Base-by-base conservation (phyloP, 2,113 vertebrate species). In the Oryctolagus cuniculus region DNA sequence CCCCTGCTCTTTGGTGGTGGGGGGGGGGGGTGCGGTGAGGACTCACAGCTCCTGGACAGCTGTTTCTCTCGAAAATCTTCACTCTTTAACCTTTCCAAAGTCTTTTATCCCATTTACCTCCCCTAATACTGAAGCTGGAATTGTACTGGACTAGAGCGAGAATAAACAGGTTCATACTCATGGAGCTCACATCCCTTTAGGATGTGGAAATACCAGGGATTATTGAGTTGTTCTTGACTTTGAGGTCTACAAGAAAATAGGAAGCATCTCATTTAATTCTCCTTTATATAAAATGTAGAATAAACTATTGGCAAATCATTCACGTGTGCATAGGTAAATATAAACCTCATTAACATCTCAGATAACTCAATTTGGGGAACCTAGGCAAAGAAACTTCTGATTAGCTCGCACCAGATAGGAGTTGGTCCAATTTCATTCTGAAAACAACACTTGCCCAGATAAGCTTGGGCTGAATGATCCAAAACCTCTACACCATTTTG, bases 291-390 rank as follows among this genome's bases (percentile, higher is more conserved):
- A 90, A 87, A 29, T 72, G 36, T 34, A 81, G 78, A 77, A 44
- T 9, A 64, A 74, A 61, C 69, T 51, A 44, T 74, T 17, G 1
- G 51, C 61, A 10, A 5, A 25, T 82, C 61, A 38, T 27, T 24
- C 77, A 21, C 7, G n/a, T 66, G 22, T 27, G 38, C 34, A 25
- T 5, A 0, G 29, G 10, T 80, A n/a, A 21, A 10, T 66, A 27
- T 24, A 72, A 93, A 29, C 21, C 80, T 70, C 8, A 36, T 36
- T 86, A 74, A 58, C 70, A 89, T 70, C 64, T 72, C 78, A 64
- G 5, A 87, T 64, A 77, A 92, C 49, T 95, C 85, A 31, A n/a
- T 77, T 51, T 92, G 69, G 27, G 70, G 96, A 90, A 90, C 8
- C 61, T 22, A 51, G 70, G 24, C 16, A 64, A 92, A 83, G 82